Percentiles rank a stretch among this genome's conserved stretches.
These are phyloP conservation scores for Tiphia femorata DNA, from an alignment of 2,888 invertebrate species.

Conservation along the genomic window DNA sequence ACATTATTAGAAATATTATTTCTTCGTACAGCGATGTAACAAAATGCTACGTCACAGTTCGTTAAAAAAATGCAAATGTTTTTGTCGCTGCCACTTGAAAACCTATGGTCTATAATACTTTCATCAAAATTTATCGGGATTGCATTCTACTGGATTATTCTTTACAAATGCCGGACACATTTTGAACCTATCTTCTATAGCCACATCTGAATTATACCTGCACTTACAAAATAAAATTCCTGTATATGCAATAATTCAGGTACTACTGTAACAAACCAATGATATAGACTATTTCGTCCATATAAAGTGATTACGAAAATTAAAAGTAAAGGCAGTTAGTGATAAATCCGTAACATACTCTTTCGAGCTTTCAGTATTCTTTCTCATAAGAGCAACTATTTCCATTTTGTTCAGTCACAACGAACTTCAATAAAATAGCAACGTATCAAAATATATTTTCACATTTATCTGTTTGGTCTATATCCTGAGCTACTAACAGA, in stretches of 20 bases:
- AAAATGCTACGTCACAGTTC: no score
- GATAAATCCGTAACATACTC: conserved; percentile 27
- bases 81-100: no score
- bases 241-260: conserved; percentile 49
- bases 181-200: conserved; percentile 4
- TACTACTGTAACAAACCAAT: conserved; percentile 51
- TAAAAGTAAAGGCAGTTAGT: conserved; percentile 29
- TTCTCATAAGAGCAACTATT: conserved; percentile 33
- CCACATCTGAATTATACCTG: conserved; percentile 15
- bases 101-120: conserved; percentile 31
- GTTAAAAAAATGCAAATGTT: no score
- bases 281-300: conserved; percentile 27
- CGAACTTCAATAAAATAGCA: conserved; percentile 56
- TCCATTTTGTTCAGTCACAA: conserved; percentile 37
- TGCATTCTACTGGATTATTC: conserved; percentile 15
- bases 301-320: conserved; percentile 24
- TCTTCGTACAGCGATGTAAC: no score
- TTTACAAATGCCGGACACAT: background rate
- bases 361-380: conserved; percentile 38
- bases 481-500: conserved; percentile 59
- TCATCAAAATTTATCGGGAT: conserved; percentile 23
- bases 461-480: conserved; percentile 59
- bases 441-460: conserved; percentile 64
- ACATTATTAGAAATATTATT: no score
- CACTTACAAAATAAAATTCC: conserved; percentile 37